Conservation (phyloP, 2,113 vertebrate species). For the Columba livia region DNA sequence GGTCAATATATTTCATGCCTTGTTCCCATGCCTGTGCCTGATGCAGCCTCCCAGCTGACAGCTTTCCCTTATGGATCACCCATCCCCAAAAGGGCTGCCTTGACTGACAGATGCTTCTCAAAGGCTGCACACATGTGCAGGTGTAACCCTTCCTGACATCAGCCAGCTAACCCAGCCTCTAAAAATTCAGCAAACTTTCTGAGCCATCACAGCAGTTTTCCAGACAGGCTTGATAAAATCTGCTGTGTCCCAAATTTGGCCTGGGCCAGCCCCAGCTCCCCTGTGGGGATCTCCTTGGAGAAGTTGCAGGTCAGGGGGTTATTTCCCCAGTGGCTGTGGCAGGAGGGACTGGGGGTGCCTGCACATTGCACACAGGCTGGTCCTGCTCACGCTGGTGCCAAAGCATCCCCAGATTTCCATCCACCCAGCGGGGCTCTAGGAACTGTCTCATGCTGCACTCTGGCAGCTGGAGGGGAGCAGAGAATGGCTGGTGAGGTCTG, state of each 20-base stretch:
- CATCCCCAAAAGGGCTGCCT: neutral
- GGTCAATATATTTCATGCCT: neutral
- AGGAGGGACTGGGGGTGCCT: accelerated
- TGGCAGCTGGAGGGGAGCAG: neutral
- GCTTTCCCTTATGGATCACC: neutral
- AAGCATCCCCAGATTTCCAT: neutral
- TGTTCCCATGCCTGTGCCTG: neutral
- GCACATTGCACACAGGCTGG: accelerated
- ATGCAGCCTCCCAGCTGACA: neutral
- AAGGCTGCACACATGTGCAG: neutral
- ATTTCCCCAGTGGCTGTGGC: accelerated
- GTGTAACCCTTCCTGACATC: neutral
- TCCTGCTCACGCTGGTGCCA: neutral
- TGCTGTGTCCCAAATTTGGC: accelerated
- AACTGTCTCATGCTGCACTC: accelerated
- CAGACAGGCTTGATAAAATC: neutral
- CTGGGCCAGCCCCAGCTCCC: neutral
- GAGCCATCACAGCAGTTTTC: neutral
- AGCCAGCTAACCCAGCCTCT: neutral
- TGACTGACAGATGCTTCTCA: neutral
- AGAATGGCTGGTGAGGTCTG: neutral
- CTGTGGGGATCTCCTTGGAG: neutral
- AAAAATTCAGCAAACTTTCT: neutral
- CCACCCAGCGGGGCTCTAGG: neutral
- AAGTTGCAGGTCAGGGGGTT: neutral